Evolutionary conservation across 2,113 vertebrate genomes (phyloP).

Genomic region (Cynoglossus semilaevis): DNA sequence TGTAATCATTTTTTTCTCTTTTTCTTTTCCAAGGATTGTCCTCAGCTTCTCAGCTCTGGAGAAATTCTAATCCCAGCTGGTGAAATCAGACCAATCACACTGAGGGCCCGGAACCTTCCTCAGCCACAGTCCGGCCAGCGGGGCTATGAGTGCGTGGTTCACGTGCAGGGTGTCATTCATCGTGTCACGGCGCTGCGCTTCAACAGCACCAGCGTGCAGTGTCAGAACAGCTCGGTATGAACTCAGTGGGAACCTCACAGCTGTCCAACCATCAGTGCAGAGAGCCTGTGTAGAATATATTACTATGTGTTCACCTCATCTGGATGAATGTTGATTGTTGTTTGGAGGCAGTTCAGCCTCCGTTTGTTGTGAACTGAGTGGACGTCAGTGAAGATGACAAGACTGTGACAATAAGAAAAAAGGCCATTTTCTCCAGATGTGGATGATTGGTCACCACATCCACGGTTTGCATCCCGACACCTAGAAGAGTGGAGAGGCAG

Average conservation of each 20-base stretch:
- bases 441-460: constrained; percentile 53
- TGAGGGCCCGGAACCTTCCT: constrained; percentile 91
- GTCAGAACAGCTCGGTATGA: constrained; percentile 96
- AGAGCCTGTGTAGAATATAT: constrained; percentile 35
- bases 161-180: constrained; percentile 85
- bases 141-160: constrained; percentile 92
- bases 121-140: constrained; percentile 96
- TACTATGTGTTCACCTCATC: too few species aligned
- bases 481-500: constrained; percentile 54
- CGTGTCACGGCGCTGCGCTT: constrained; percentile 96
- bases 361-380: neutral
- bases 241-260: constrained; percentile 51
- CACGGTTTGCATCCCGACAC: constrained; percentile 48
- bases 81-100: constrained; percentile 92
- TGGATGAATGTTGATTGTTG: too few species aligned
- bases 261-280: constrained; percentile 52
- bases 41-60: constrained; percentile 90
- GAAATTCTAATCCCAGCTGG: constrained; percentile 94
- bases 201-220: constrained; percentile 99
- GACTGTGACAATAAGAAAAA: constrained; percentile 57
- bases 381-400: constrained; percentile 22
- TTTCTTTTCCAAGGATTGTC: constrained; percentile 83
- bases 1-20: neutral
- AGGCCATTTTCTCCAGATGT: constrained; percentile 62
- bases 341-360: too few species aligned